A percentile compares a stretch with the other conserved stretches of the same genome.
Evolutionary conservation across 2,113 vertebrate species (phyloP).

Genomic region (Salvelinus fontinalis): DNA sequence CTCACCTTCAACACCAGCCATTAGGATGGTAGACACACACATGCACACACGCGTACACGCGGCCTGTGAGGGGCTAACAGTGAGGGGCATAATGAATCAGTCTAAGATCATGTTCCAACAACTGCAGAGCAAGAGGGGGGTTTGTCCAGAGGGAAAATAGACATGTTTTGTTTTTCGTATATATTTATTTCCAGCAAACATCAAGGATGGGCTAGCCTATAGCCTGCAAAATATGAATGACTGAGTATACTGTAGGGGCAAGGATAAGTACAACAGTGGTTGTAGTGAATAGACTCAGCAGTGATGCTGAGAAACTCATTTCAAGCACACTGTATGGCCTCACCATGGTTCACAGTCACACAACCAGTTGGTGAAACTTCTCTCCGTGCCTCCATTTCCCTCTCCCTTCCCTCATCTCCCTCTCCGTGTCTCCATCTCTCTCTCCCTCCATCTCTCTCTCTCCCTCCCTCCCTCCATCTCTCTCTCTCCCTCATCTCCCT

Average conservation of each 20-base stretch:
- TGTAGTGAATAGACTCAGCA: neutral
- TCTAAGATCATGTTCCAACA: constrained; percentile 37
- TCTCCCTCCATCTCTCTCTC: too few species aligned
- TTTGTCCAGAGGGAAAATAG: constrained; percentile 55
- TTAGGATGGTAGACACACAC: constrained; percentile 55
- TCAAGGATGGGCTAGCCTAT: neutral
- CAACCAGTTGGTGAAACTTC: neutral
- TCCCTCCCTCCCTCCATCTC: too few species aligned
- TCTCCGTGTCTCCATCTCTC: too few species aligned
- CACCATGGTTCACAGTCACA: too few species aligned
- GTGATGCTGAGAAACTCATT: neutral
- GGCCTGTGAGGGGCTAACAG: constrained; percentile 21
- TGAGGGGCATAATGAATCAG: constrained; percentile 66
- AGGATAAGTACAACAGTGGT: neutral
- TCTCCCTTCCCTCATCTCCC: too few species aligned
- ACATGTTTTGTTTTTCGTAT: constrained; percentile 39
- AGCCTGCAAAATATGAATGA: neutral
- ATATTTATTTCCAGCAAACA: neutral
- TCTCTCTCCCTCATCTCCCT: too few species aligned
- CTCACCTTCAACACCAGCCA: constrained; percentile 65
- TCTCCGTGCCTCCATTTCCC: too few species aligned
- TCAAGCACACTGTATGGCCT: neutral
- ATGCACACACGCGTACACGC: too few species aligned
- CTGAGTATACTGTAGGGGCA: neutral
- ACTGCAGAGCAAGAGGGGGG: constrained; percentile 58